phyloP scores from a whole-genome alignment of 2,113 vertebrate species.

The Canis aureus region DNA sequence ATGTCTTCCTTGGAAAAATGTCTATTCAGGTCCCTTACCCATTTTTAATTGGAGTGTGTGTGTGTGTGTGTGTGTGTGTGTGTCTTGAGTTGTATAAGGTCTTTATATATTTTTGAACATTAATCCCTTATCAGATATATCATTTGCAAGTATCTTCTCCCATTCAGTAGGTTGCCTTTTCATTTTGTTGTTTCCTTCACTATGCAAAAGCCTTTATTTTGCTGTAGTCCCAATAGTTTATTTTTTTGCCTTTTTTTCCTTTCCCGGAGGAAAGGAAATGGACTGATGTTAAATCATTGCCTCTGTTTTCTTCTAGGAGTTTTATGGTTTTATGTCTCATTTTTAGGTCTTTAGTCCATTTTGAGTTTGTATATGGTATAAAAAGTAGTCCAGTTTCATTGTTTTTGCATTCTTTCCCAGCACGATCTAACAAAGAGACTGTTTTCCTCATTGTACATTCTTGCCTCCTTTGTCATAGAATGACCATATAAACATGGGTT shows the following conservation, averaged over 20 bases:
- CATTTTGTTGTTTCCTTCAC: not conserved
- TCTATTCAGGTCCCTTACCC: not conserved
- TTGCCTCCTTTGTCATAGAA: not conserved
- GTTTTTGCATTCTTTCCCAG: not conserved
- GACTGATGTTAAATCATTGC: not conserved
- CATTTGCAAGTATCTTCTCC: not conserved
- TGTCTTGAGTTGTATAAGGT: not conserved
- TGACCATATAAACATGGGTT: not conserved
- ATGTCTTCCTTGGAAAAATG: not conserved
- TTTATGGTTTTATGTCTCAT: not conserved
- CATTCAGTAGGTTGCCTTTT: not conserved
- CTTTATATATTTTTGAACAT: not conserved
- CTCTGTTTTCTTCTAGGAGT: not conserved
- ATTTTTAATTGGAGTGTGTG: not conserved
- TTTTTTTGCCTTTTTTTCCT: not conserved
- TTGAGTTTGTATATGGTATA: not conserved
- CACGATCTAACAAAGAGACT: not conserved
- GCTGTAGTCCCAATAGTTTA: not conserved
- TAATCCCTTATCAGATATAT: not conserved
- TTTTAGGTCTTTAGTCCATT: not conserved
- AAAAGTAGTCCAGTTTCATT: not conserved
- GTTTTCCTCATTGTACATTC: not conserved
- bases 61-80: not conserved
- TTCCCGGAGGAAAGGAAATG: not conserved
- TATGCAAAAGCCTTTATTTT: not conserved